Conservation (phyloP, 2,888 invertebrate species). For the Drosophila kanekoi region DNA sequence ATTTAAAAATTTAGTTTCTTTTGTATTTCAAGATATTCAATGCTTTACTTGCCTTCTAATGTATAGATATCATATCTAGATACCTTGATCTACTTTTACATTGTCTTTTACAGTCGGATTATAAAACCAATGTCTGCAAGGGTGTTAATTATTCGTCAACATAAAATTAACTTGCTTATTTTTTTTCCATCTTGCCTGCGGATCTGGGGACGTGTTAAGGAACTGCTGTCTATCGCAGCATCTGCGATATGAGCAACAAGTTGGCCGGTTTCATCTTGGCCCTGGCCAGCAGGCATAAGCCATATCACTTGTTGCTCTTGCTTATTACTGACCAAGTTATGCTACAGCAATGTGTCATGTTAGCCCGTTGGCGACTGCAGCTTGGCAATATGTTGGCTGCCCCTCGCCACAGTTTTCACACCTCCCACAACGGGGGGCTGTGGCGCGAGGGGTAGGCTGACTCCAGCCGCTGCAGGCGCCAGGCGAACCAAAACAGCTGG, state of each 20-base stretch:
- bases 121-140: not conserved
- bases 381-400: constrained; percentile 47
- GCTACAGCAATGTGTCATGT: constrained; percentile 74
- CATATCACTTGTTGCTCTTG: constrained; percentile 54
- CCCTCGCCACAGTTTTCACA: constrained; percentile 57
- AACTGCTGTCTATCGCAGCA: constrained; percentile 67
- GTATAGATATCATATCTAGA: too few species aligned
- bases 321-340: constrained; percentile 75
- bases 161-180: constrained; percentile 7
- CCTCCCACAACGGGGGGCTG: constrained; percentile 68
- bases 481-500: constrained; percentile 62
- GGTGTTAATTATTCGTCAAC: not conserved
- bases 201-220: constrained; percentile 66
- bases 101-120: too few species aligned
- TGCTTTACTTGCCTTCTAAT: too few species aligned
- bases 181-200: constrained; percentile 35
- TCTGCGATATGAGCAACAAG: constrained; percentile 61
- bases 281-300: constrained; percentile 56
- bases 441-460: not conserved
- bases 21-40: too few species aligned
- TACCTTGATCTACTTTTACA: too few species aligned
- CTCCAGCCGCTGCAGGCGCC: constrained; percentile 69
- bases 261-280: constrained; percentile 64
- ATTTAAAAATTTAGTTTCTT: too few species aligned
- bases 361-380: constrained; percentile 52